Evolutionary conservation across 35 echinoderm and acorn worm species (phyloP), one percentile per base, ranked within the genome.

Genomic region (Strongylocentrotus purpuratus): DNA sequence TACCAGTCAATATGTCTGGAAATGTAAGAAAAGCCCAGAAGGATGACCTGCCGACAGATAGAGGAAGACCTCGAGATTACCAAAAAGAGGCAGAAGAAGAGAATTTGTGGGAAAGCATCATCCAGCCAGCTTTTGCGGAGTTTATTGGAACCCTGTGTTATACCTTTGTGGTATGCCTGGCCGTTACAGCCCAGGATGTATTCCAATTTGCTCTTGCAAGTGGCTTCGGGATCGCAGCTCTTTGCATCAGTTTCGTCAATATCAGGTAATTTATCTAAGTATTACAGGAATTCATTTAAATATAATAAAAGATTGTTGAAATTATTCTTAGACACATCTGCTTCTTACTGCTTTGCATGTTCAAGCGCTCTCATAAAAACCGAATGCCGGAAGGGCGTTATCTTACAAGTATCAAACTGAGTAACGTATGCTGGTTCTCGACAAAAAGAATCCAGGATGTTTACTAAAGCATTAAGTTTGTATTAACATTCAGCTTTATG

Each of bases 111-210:
- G 98, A 99, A 87, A 96, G 91, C 59, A 91, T 95, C 45, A 92
- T 99, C 20, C 98, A 99, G 52, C 96, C 98, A 52, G 86, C 97
- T 0, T 96, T 97, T 87, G 98, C 98, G 32, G 98, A 99, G 52
- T 99, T 99, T 94, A 58, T 85, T 5, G 98, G 98, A 13, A 95
- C 96, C 9, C 70, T 96, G 60, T 87, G 97, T 33, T 95, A 97
- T 91, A 96, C 98, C 3, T 99, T 97, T 50, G 45, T 96, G 35
- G 96, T 95, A 9, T 96, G 96, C 91, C 32, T 99, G 96, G 60
- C 96, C 46, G 94, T 97, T 31, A 95, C 96, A 9, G 96, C 94
- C 33, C 61, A 96, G 4, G 60, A 92, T 47, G 7, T 96, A 13
- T 92, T 99, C 48, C 93, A 88, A 3, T 97, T 97, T 71, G 92